These are phyloP conservation scores for Aphis gossypii DNA, from an alignment of 1,140 invertebrate genomes.

Conservation along the genomic window DNA sequence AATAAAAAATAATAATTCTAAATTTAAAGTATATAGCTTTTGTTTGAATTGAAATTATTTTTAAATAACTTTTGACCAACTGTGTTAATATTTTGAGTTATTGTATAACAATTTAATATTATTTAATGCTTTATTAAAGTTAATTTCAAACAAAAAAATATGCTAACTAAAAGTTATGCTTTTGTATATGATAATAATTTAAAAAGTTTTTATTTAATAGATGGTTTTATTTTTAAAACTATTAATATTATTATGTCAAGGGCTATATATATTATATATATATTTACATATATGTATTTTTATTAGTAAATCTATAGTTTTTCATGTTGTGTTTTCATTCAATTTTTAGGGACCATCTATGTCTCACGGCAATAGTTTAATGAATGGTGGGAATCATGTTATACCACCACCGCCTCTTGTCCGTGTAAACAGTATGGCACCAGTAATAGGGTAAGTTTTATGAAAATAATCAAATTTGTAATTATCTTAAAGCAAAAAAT, in stretches of 20 bases:
- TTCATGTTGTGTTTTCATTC: background rate
- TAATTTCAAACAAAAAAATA: background rate
- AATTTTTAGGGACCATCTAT: background rate
- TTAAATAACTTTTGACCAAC: background rate
- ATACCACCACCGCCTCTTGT: constrained; percentile 24
- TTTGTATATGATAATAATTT: background rate
- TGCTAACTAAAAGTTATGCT: background rate
- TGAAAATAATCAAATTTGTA: background rate
- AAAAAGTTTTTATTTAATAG: background rate
- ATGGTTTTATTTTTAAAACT: background rate
- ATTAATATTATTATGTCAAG: background rate
- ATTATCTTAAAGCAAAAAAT: no score
- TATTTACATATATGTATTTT: no score
- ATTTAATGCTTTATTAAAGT: background rate
- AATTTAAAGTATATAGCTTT: background rate
- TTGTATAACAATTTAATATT: background rate
- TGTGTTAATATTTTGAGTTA: background rate
- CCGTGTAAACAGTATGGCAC: background rate
- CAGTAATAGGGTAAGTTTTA: constrained; percentile 2
- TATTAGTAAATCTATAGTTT: background rate
- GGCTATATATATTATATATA: background rate
- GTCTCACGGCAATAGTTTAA: background rate
- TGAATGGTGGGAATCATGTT: background rate
- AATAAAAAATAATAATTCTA: background rate
- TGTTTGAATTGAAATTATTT: background rate